Conservation (phyloP, 2,888 invertebrate genomes). For the Emmelina monodactyla region DNA sequence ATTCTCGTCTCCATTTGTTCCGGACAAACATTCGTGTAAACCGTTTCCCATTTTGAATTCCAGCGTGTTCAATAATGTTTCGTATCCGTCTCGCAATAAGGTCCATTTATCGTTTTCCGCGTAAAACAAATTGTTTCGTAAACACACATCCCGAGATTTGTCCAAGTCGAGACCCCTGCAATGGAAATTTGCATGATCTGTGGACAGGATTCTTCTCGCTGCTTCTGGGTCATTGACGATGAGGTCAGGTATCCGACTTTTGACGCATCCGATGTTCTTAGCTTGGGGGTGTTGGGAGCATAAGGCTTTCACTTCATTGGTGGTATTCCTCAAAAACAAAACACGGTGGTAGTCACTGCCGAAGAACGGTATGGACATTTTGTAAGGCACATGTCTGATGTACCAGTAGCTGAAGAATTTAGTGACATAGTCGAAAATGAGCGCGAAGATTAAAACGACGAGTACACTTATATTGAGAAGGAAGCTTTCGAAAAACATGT, state of each 20-base stretch:
- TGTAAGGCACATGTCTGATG: constrained; percentile 47
- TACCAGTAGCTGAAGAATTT: constrained; percentile 62
- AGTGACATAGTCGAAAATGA: constrained; percentile 50
- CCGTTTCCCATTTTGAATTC: constrained; percentile 33
- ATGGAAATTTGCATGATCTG: constrained; percentile 57
- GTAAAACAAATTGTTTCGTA: constrained; percentile 62
- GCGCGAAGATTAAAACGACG: constrained; percentile 33
- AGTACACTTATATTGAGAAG: constrained; percentile 40
- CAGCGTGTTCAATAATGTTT: constrained; percentile 39
- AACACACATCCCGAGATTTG: constrained; percentile 62
- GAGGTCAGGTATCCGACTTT: constrained; percentile 52
- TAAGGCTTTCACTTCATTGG: constrained; percentile 40
- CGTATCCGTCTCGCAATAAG: constrained; percentile 39
- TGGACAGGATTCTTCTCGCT: constrained; percentile 49
- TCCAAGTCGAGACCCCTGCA: constrained; percentile 55
- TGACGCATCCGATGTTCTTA: constrained; percentile 45
- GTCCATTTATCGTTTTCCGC: constrained; percentile 58
- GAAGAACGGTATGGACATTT: constrained; percentile 39
- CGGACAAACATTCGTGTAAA: constrained; percentile 55
- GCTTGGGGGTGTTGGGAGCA: constrained; percentile 36
- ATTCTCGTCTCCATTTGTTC: constrained; percentile 57
- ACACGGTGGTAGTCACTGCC: constrained; percentile 51
- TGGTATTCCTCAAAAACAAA: constrained; percentile 36
- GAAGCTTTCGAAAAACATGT: constrained; percentile 59
- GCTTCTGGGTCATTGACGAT: constrained; percentile 50